Percentiles rank a stretch among this genome's conserved stretches.
Evolutionary conservation across 2,113 vertebrate genomes (phyloP).

Genomic region (Pelobates fuscus): DNA sequence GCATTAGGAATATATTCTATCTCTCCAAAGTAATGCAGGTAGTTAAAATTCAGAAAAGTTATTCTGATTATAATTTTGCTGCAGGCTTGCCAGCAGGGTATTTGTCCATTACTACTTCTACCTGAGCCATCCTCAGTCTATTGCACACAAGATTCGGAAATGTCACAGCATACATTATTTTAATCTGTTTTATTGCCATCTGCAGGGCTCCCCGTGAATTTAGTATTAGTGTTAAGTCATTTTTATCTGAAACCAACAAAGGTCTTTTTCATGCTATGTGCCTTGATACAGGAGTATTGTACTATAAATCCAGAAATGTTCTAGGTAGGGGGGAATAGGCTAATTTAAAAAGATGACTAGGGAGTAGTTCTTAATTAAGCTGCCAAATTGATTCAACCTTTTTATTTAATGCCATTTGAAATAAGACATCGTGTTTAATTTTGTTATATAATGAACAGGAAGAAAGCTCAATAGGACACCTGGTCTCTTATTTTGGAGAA

Average conservation of each 20-base stretch:
- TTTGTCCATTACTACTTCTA: conserved; percentile 47
- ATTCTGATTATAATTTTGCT: conserved; percentile 48
- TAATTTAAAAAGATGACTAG: conserved; percentile 50
- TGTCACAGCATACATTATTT: conserved; percentile 51
- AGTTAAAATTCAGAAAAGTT: conserved; percentile 35
- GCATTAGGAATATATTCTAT: background rate
- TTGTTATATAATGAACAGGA: conserved; percentile 27
- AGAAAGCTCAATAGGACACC: conserved; percentile 1
- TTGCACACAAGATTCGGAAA: conserved; percentile 49
- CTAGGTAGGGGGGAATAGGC: conserved; percentile 22
- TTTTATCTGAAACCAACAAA: conserved; percentile 49
- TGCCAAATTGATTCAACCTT: conserved; percentile 39
- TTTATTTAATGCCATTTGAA: conserved; percentile 41
- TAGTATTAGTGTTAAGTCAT: conserved; percentile 48
- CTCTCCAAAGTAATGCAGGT: conserved; percentile 29
- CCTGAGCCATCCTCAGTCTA: conserved; percentile 40
- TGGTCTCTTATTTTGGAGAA: background rate
- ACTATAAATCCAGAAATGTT: conserved; percentile 41
- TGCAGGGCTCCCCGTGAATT: conserved; percentile 50
- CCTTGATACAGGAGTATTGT: conserved; percentile 30
- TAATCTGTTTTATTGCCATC: conserved; percentile 51
- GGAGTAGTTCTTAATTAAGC: conserved; percentile 48
- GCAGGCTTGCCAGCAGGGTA: conserved; percentile 48
- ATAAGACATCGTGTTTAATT: conserved; percentile 40
- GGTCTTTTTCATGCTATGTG: conserved; percentile 49